Conservation (phyloP, 2,797 vertebrate species). For the Sebastes itinus region DNA sequence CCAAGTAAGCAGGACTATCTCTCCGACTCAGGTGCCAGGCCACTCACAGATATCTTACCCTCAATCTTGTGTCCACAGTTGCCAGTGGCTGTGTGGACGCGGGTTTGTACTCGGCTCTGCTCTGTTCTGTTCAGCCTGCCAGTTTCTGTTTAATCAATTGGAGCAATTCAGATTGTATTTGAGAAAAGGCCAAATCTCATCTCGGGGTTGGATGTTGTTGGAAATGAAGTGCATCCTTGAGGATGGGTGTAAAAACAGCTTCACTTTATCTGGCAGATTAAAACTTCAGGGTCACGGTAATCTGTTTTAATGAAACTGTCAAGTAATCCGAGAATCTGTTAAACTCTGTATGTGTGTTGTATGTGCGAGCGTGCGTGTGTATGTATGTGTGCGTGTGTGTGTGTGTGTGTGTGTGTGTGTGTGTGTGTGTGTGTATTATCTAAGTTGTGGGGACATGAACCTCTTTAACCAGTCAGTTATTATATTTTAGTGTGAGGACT, state of each 20-base stretch:
- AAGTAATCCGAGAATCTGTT: slow-evolving; percentile 57
- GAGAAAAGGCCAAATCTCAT: slow-evolving; percentile 65
- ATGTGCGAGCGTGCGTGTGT: neutral
- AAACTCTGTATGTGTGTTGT: slow-evolving; percentile 11
- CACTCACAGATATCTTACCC: slow-evolving; percentile 71
- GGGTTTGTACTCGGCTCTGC: slow-evolving; percentile 55
- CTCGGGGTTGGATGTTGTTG: slow-evolving; percentile 59
- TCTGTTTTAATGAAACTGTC: slow-evolving; percentile 74
- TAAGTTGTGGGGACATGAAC: too few relatives aligned
- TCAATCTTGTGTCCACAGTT: slow-evolving; percentile 77
- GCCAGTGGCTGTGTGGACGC: slow-evolving; percentile 60
- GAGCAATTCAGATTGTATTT: slow-evolving; percentile 72
- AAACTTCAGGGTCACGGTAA: slow-evolving; percentile 67
- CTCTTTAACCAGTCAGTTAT: too few relatives aligned
- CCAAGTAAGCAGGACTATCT: slow-evolving; percentile 65
- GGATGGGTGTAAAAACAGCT: slow-evolving; percentile 60
- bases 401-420: neutral
- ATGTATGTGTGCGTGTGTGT: neutral
- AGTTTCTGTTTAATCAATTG: slow-evolving; percentile 76
- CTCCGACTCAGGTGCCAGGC: slow-evolving; percentile 68
- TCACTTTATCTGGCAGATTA: slow-evolving; percentile 70
- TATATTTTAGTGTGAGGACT: too few relatives aligned
- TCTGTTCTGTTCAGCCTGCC: slow-evolving; percentile 64
- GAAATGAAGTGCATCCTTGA: slow-evolving; percentile 68
- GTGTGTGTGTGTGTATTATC: neutral